Evolutionary conservation across 2,113 vertebrate genomes (phyloP), one percentile per base, ranked within the genome.

Genomic region (Aspiorhynchus laticeps): DNA sequence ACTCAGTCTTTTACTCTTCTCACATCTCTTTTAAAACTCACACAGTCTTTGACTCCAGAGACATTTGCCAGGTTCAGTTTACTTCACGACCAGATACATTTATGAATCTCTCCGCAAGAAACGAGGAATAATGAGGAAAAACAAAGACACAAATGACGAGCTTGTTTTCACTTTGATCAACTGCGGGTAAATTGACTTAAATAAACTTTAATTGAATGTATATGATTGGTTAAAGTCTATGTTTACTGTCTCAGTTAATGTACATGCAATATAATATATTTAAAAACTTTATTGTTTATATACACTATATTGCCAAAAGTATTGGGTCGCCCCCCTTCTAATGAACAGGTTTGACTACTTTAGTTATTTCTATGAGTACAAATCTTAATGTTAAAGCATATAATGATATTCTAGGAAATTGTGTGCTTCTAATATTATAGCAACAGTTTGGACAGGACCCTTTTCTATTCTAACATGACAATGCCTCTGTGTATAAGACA

Each of bases 161-260:
- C 83, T 89, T 1, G 82, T 77, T 15, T 93, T 90, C 81, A 91
- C 92, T 4, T 43, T 91, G 15, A 21, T 86, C 2, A 86, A 79
- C 87, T 93, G 93, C 90, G 93, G 93, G 94, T 94, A 81, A 88
- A 84, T 11, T 2, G 21, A 74, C 36, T 24, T 38, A 21, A 71
- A 38, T 17, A 71, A 33, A 67, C 14, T 28, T 56, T 19, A 46
- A 48, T 2, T 53, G 7, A 59, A 6, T 24, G 36, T n/a, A 21
- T 71, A 2, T 31, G 26, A 67, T 14, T 73, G 4, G 21, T 73
- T 38, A 4, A 38, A 73, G 19, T 24, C 2, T 75, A n/a, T 15
- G 24, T n/a, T 74, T 26, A n/a, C 24, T 14, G 24, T 8, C 24
- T 61, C 59, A 73, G 4, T 24, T 61, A 24, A 73, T 14, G 24